Evolutionary conservation across 2,888 invertebrate genomes (phyloP).

Genomic region (Metopia argyrocephala): DNA sequence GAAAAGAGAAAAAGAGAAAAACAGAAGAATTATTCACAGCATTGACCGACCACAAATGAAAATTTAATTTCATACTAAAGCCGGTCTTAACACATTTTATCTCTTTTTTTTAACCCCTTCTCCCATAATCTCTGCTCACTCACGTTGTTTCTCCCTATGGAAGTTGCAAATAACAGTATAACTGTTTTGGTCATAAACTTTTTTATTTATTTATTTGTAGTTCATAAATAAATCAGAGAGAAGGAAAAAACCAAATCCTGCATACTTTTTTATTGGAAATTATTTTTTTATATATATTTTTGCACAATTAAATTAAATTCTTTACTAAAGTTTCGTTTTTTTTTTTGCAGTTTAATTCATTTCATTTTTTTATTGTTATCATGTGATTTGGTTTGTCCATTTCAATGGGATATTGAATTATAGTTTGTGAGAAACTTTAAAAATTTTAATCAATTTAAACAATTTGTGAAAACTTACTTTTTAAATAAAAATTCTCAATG

Average conservation of each 20-base stretch:
- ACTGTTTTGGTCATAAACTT: conserved; percentile 14
- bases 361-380: neutral
- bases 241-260: neutral
- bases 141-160: neutral
- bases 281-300: no score
- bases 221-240: conserved; percentile 9
- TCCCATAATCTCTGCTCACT: no score
- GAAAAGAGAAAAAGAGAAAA: neutral
- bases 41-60: conserved; percentile 42
- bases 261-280: neutral
- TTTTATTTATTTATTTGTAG: conserved; percentile 24
- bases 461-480: neutral
- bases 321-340: neutral
- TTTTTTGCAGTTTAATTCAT: neutral
- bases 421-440: neutral
- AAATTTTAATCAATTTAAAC: neutral
- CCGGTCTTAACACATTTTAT: neutral
- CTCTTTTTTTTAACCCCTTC: neutral
- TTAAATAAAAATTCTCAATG: neutral
- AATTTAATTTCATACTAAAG: conserved; percentile 46
- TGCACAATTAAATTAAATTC: no score
- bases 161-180: neutral
- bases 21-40: neutral
- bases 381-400: neutral
- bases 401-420: neutral